Percentiles rank a stretch among this genome's conserved stretches.
phyloP scores from a whole-genome alignment of 30 jellyfish, hydroid and myxozoan species.

The Turritopsis dohrnii region DNA sequence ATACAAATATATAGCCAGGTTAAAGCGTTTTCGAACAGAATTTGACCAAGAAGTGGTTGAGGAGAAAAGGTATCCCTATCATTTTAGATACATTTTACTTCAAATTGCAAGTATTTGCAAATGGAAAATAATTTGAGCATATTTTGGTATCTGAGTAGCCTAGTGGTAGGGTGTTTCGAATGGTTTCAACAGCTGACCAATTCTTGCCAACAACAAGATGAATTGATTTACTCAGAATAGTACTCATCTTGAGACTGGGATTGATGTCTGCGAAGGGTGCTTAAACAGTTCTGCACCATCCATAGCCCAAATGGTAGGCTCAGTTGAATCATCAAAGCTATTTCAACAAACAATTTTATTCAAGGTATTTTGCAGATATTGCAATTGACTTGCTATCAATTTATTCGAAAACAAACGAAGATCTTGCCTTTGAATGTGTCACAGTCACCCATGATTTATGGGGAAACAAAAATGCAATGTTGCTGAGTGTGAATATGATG shows the following conservation, averaged over 20 bases:
- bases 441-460: slow-evolving; percentile 1
- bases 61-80: neutral
- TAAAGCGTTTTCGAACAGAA: neutral
- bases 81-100: no score
- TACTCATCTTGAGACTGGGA: no score
- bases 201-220: no score
- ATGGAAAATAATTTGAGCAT: no score
- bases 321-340: neutral
- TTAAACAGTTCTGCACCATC: neutral
- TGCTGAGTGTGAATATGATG: slow-evolving; percentile 33
- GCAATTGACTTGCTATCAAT: slow-evolving; percentile 26
- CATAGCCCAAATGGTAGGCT: neutral
- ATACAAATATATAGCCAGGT: neutral
- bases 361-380: neutral
- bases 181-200: no score
- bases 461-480: slow-evolving; percentile 27
- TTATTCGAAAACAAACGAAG: slow-evolving; percentile 14
- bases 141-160: no score
- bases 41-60: neutral
- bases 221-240: no score
- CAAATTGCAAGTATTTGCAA: no score
- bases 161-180: no score
- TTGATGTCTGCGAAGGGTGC: no score
- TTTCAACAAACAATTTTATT: no score
- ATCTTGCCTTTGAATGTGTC: slow-evolving; percentile 15